phyloP scores from a whole-genome alignment of 2,888 invertebrate species.

The Nasonovia ribisnigri region DNA sequence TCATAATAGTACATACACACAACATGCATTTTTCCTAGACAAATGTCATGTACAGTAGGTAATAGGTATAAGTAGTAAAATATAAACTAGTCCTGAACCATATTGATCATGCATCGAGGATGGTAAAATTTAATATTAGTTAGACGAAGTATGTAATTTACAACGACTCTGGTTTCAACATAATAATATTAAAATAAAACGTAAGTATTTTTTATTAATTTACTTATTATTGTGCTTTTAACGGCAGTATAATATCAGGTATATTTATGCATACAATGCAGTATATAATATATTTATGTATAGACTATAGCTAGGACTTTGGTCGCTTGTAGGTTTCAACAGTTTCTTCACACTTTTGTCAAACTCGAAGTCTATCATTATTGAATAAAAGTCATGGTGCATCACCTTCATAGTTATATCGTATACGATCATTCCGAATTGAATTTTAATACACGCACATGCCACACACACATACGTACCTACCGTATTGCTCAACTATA shows the following conservation, averaged over 20 bases:
- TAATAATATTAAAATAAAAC: not conserved
- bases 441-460: conserved; percentile 12
- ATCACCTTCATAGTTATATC: not conserved
- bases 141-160: not conserved
- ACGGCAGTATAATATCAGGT: not conserved
- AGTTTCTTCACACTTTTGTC: conserved; percentile 10
- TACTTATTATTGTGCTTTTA: not conserved
- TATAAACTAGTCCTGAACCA: not conserved
- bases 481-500: conserved; percentile 24
- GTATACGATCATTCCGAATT: conserved; percentile 15
- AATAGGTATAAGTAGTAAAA: not conserved
- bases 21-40: not conserved
- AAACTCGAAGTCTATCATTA: conserved; percentile 30
- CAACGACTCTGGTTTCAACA: not conserved
- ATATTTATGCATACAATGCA: not conserved
- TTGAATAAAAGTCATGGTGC: conserved; percentile 12
- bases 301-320: too few relatives aligned
- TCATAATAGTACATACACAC: not conserved
- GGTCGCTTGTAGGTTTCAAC: not conserved
- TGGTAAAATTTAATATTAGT: not conserved
- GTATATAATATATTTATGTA: not conserved
- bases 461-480: not conserved
- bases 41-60: not conserved
- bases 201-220: not conserved
- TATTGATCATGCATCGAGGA: not conserved